Evolutionary conservation across 2,888 invertebrate species (phyloP), one percentile per base, ranked within the genome.

Genomic region (Nudaria mundana): DNA sequence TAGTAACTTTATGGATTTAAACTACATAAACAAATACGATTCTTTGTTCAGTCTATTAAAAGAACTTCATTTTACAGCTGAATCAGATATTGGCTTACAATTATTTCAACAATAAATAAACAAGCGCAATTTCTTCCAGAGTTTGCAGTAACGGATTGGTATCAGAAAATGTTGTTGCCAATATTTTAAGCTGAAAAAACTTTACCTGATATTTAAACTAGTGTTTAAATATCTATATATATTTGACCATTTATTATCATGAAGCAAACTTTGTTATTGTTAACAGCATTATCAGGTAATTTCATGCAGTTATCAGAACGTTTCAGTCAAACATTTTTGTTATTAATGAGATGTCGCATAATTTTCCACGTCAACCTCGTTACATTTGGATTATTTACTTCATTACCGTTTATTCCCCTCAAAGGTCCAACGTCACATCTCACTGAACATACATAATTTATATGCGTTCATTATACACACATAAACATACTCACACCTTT

Each of bases 351-450:
- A 61, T 56, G 62, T 60, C 56, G 49, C 58, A 56, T 61, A 61
- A 64, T 70, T 72, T 67, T 63, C 60, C 56, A 44, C 59, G 32
- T 52, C 18, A 5, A n/a, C n/a, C n/a, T 18, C 57, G 61, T 52
- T 61, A 52, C 52, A 44, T 56, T 46, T 40, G 59, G 63, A 67
- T 67, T 64, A 66, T 62, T 63, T 66, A 66, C 60, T 70, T 69
- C 60, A 69, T 72, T 71, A 69, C 58, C 52, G 59, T 60, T 65
- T 64, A 66, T 71, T 63, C 58, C 65, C 57, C 66, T 63, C 56
- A 47, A 67, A 66, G 68, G 70, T 53, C 55, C 48, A 52, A 53
- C 48, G 52, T 37, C 56, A 58, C 33, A 24, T 37, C 22, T 16
- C 36, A 4, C 11, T 56, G 55, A 54, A 60, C 30, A 45, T 25